Base-by-base conservation (phyloP, 2,797 vertebrate genomes). In the Sandelia bainsii region DNA sequence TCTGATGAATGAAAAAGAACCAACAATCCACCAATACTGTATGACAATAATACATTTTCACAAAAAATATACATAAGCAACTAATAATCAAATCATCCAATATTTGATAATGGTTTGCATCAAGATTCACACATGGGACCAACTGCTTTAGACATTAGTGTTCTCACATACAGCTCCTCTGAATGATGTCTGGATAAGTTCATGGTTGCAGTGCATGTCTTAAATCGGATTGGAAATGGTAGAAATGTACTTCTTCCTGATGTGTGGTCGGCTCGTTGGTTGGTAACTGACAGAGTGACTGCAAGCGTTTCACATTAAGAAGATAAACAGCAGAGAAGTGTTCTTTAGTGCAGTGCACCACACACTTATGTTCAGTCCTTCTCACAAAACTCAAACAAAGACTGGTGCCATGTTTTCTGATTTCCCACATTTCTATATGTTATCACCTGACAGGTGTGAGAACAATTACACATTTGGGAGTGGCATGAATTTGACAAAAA, bases 381-480 rank as follows among this genome's bases (percentile, higher is more conserved):
- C 29, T 29, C 42, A 50, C 14, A 44, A 69, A 67, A 7, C 59
- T 70, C 61, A 54, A 49, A 75, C 61, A 58, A 49, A 75, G 78
- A 76, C 42, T 46, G 67, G 23, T 85, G 76, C 77, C 81, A 84
- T 87, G 87, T 86, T 82, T 76, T 69, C 48, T 57, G 52, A 53
- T 64, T 50, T 40, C 56, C 44, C 50, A 1, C 34, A 40, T 77
- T 82, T 79, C 86, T 44, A 16, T 17, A 61, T 65, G 61, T 77
- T 61, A 56, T 40, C 4, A 34, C 39, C 27, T 74, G 77, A 85
- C 79, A 79, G 68, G 14, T 12, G 19, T 19, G 23, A 45, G 66
- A 32, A 65, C 61, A 52, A 56, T 86, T 81, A 83, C 61, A 51
- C 20, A 37, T 69, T 78, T 13, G 39, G 20, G 16, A 60, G 56